A percentile compares a stretch with the other conserved stretches of the same genome.
Conservation (phyloP, 1,140 invertebrate species). For the Bombus terrestris region DNA sequence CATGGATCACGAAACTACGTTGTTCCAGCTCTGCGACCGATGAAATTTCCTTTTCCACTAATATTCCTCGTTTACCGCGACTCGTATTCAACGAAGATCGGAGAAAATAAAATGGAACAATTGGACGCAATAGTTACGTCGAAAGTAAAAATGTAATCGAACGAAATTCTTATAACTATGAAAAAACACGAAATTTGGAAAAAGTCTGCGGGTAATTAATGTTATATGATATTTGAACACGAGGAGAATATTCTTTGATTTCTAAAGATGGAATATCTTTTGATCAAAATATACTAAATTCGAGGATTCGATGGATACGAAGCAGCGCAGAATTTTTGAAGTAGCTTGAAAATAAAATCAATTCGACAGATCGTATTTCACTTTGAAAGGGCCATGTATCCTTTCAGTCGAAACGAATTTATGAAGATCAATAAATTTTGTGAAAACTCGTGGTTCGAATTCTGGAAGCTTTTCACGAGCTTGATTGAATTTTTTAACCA, state of each 20-base stretch:
- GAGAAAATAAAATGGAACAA: background rate
- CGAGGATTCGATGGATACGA: background rate
- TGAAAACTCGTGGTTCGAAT: background rate
- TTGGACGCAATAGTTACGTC: background rate
- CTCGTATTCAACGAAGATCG: background rate
- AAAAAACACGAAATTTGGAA: no score
- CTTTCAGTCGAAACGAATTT: background rate
- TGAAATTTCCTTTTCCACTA: background rate
- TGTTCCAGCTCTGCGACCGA: background rate
- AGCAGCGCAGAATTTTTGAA: background rate
- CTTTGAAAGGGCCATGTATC: background rate
- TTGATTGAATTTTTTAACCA: no score
- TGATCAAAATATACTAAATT: background rate
- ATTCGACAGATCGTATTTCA: background rate
- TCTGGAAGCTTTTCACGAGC: no score
- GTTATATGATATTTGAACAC: background rate
- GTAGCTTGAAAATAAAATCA: background rate
- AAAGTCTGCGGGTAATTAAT: no score
- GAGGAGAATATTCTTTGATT: background rate
- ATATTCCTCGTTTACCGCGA: background rate
- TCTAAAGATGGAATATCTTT: background rate
- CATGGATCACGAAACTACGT: constrained; percentile 36
- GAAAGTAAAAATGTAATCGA: background rate
- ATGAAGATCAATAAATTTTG: background rate
- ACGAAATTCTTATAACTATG: no score